Evolutionary conservation across 37 sponge, comb jelly and placozoan genomes (phyloP).

Genomic region (Ianthella basta): DNA sequence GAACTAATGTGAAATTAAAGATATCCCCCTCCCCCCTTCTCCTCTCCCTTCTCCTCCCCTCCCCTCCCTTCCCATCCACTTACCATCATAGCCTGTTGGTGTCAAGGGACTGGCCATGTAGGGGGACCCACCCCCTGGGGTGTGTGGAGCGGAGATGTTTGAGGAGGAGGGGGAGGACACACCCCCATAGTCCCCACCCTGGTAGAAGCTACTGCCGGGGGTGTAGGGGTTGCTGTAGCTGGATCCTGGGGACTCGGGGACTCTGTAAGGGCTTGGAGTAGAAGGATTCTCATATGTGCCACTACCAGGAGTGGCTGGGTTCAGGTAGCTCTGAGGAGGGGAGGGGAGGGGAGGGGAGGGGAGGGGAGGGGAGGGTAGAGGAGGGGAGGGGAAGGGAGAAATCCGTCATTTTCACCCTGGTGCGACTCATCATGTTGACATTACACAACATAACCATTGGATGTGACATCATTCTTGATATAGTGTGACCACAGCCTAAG

Average conservation of each 20-base stretch:
- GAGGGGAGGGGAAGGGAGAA: too few relatives aligned
- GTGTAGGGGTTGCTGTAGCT: constrained; percentile 28
- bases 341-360: neutral
- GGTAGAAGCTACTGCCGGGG: constrained; percentile 5
- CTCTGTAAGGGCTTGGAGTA: constrained; percentile 55
- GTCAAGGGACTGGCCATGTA: constrained; percentile 63
- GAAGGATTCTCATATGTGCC: constrained; percentile 68
- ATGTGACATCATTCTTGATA: neutral
- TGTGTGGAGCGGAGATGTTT: constrained; percentile 34
- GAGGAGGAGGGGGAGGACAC: constrained; percentile 36
- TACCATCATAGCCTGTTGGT: constrained; percentile 42
- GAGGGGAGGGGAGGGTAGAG: too few relatives aligned
- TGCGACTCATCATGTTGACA: too few relatives aligned
- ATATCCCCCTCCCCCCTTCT: neutral
- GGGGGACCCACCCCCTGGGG: constrained; percentile 54
- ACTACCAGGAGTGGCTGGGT: constrained; percentile 80
- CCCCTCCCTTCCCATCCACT: neutral
- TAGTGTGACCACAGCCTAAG: neutral
- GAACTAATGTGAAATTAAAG: neutral
- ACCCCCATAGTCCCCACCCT: constrained; percentile 14
- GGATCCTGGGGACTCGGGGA: constrained; percentile 68
- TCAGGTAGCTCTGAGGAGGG: constrained; percentile 53
- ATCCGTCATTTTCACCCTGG: too few relatives aligned
- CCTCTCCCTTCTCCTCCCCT: too few relatives aligned
- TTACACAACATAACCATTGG: too few relatives aligned